These are phyloP conservation scores for Galagoides demidoff DNA, from an alignment of 2,797 vertebrate species.

Conservation along the genomic window DNA sequence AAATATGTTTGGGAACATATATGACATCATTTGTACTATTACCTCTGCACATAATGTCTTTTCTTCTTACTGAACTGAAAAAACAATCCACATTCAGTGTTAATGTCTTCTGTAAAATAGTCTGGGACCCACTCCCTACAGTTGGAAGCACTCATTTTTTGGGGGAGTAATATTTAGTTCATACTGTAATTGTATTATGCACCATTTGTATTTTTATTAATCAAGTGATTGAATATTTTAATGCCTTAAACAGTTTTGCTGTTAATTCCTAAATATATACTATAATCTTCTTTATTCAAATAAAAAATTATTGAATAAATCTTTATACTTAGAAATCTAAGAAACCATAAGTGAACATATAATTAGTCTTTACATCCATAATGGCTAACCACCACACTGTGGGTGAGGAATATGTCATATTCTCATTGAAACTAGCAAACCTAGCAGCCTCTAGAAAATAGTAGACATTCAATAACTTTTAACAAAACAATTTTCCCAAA, in stretches of 20 bases:
- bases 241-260: not conserved
- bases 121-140: not conserved
- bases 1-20: not conserved
- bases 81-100: not conserved
- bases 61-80: not conserved
- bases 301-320: slow-evolving; percentile 16
- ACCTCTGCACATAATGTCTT: not conserved
- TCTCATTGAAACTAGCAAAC: not conserved
- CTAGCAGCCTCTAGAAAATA: not conserved
- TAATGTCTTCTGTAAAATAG: not conserved
- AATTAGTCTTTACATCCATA: not conserved
- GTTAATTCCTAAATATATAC: not conserved
- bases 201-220: not conserved
- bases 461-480: not conserved
- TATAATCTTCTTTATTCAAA: not conserved
- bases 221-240: not conserved
- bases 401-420: not conserved
- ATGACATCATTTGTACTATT: not conserved
- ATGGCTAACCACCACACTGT: not conserved
- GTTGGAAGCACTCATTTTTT: not conserved
- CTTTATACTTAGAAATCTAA: not conserved
- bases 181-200: not conserved
- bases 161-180: not conserved
- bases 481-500: not conserved
- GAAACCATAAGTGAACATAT: not conserved